Conservation (phyloP, 2,797 vertebrate genomes). For the Champsocephalus esox region DNA sequence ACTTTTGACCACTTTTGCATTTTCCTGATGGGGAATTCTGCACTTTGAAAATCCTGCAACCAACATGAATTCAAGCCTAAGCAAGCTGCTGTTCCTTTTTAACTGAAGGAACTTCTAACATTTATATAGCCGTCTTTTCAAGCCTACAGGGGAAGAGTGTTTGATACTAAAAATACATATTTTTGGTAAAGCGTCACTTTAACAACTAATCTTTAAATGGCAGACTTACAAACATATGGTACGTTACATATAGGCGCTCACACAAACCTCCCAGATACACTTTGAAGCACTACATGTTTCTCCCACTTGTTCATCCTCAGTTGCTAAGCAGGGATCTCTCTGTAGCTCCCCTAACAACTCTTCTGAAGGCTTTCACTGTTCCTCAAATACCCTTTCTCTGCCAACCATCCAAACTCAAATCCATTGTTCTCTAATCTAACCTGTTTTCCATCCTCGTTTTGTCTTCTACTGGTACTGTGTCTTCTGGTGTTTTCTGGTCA, state of each 20-base stretch:
- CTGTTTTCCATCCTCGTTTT: constrained; percentile 14
- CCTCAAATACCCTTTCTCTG: constrained; percentile 26
- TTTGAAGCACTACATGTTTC: constrained; percentile 56
- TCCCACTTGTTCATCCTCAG: constrained; percentile 53
- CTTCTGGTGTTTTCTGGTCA: background rate
- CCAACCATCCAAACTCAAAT: constrained; percentile 26
- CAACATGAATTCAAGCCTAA: background rate
- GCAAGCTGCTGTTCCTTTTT: background rate
- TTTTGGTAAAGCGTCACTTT: constrained; percentile 7
- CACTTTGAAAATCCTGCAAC: background rate
- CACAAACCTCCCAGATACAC: constrained; percentile 37
- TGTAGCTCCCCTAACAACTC: constrained; percentile 43
- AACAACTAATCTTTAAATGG: constrained; percentile 16
- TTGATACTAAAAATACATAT: constrained; percentile 6
- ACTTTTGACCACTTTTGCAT: too few relatives aligned
- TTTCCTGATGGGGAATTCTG: constrained; percentile 1
- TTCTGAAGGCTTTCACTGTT: constrained; percentile 36
- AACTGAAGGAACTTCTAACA: background rate
- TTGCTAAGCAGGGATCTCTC: constrained; percentile 45
- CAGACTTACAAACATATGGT: constrained; percentile 23
- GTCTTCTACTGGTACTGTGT: constrained; percentile 3
- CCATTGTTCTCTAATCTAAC: constrained; percentile 25
- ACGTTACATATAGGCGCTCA: constrained; percentile 11
- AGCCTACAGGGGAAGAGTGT: background rate
- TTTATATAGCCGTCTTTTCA: background rate